Evolutionary conservation across 2,797 vertebrate genomes (phyloP).

Genomic region (Amblyopsis hoosieri): DNA sequence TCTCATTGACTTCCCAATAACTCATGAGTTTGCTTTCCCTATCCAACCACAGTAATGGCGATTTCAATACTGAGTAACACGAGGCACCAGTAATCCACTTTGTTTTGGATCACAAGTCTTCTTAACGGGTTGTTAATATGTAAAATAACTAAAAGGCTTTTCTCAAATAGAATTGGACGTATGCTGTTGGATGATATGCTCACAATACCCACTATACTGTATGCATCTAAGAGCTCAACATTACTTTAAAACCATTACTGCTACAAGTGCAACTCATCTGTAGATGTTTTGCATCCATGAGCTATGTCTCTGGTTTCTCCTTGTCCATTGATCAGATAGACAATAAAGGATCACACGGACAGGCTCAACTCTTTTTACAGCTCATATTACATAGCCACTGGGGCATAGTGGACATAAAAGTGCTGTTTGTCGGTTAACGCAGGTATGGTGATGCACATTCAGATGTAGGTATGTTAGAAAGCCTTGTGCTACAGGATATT

Average conservation of each 20-base stretch:
- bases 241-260: slow-evolving; percentile 1
- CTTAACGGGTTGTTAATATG: slow-evolving; percentile 2
- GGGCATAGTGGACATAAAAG: slow-evolving; percentile 58
- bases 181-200: neutral
- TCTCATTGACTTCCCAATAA: slow-evolving; percentile 26
- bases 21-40: slow-evolving; percentile 46
- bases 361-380: slow-evolving; percentile 46
- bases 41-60: slow-evolving; percentile 15
- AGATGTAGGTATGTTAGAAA: neutral
- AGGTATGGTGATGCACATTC: slow-evolving; percentile 32
- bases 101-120: slow-evolving; percentile 23
- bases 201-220: neutral
- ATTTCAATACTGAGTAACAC: slow-evolving; percentile 45
- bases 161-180: too few species aligned
- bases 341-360: slow-evolving; percentile 34
- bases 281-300: slow-evolving; percentile 43
- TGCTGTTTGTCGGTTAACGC: slow-evolving; percentile 31
- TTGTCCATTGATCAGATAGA: slow-evolving; percentile 46
- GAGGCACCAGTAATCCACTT: slow-evolving; percentile 28
- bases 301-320: slow-evolving; percentile 52
- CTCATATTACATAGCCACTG: slow-evolving; percentile 65
- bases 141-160: slow-evolving; percentile 11
- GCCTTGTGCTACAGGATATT: too few species aligned
- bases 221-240: neutral
- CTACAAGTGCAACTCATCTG: slow-evolving; percentile 55